These are phyloP conservation scores for Zele albiditarsus DNA, from an alignment of 2,888 invertebrate genomes.

Conservation along the genomic window DNA sequence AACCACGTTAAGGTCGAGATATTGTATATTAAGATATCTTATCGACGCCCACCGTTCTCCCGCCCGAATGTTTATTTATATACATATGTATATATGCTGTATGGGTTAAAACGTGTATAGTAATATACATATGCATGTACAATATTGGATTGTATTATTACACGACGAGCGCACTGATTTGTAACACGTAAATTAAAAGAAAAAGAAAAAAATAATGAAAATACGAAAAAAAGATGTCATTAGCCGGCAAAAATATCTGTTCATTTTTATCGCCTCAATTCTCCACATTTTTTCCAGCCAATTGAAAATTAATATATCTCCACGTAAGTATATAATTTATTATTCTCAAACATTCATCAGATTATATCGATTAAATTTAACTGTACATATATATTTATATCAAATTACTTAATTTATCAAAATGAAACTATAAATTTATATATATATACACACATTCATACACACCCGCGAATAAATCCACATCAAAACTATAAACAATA, in stretches of 20 bases:
- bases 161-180: slow-evolving; percentile 69
- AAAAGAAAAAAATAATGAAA: slow-evolving; percentile 37
- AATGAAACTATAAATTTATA: not conserved
- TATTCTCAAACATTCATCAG: not conserved
- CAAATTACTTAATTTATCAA: not conserved
- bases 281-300: not conserved
- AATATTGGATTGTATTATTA: slow-evolving; percentile 65
- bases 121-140: slow-evolving; percentile 45
- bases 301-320: not conserved
- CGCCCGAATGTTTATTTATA: slow-evolving; percentile 35
- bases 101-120: slow-evolving; percentile 23
- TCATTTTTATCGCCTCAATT: slow-evolving; percentile 4
- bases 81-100: slow-evolving; percentile 43
- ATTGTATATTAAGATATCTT: slow-evolving; percentile 32
- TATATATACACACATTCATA: too few species aligned
- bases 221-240: slow-evolving; percentile 35
- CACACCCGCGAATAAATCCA: not conserved
- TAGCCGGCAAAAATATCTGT: slow-evolving; percentile 27
- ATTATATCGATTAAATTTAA: not conserved
- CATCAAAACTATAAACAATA: not conserved
- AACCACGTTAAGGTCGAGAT: slow-evolving; percentile 58
- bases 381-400: slow-evolving; percentile 11
- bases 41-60: slow-evolving; percentile 4
- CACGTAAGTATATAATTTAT: slow-evolving; percentile 16
- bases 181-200: slow-evolving; percentile 58